Evolutionary conservation across 2,888 invertebrate genomes (phyloP).

Genomic region (Eurytoma californica): DNA sequence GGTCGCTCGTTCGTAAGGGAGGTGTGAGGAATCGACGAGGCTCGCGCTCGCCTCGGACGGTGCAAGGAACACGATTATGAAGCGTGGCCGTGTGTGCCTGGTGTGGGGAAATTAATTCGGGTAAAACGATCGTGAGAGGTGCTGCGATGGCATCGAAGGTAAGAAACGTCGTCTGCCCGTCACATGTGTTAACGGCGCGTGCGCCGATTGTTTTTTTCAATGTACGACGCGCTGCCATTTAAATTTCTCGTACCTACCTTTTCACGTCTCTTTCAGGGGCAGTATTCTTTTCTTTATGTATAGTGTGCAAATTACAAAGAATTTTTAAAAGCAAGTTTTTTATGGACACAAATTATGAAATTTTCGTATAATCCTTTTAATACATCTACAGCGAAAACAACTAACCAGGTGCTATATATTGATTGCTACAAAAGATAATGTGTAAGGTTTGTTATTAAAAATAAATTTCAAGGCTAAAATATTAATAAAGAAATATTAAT

Average conservation of each 20-base stretch:
- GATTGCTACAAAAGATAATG: not conserved
- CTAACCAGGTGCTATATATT: not conserved
- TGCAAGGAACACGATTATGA: not conserved
- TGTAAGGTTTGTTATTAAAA: not conserved
- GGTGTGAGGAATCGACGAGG: not conserved
- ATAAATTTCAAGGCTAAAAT: not conserved
- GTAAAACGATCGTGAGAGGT: slow-evolving; percentile 21
- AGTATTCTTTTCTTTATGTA: no score
- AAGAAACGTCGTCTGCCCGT: slow-evolving; percentile 45
- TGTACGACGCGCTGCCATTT: not conserved
- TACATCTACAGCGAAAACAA: not conserved
- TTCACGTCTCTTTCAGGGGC: no score
- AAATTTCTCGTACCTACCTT: no score
- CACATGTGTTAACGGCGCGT: slow-evolving; percentile 19
- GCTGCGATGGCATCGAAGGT: not conserved
- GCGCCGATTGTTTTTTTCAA: slow-evolving; percentile 19
- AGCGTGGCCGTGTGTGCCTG: not conserved
- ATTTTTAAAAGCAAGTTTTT: not conserved
- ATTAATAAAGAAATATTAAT: no score
- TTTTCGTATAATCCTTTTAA: not conserved
- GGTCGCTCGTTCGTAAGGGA: not conserved
- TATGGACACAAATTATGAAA: not conserved
- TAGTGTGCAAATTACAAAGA: not conserved
- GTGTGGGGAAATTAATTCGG: slow-evolving; percentile 12
- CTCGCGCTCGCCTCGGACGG: not conserved